Conservation (phyloP, 2,113 vertebrate species). For the Synodontis membranacea region DNA sequence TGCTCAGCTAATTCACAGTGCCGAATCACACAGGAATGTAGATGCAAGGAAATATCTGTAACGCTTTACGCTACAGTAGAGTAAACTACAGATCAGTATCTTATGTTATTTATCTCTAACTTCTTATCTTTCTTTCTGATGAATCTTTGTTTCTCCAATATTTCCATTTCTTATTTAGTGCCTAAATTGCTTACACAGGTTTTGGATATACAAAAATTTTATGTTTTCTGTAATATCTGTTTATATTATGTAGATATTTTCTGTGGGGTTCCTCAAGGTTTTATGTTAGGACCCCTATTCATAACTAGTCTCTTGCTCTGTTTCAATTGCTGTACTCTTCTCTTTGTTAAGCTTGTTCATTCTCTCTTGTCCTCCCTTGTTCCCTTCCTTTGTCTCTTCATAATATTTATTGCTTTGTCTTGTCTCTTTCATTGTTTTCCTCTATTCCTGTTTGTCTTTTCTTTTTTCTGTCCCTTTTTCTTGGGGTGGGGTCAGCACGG, state of each 20-base stretch:
- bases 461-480: slow-evolving; percentile 52
- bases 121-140: not conserved
- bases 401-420: slow-evolving; percentile 56
- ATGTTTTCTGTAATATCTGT: not conserved
- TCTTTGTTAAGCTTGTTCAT: slow-evolving; percentile 59
- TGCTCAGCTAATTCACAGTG: slow-evolving; percentile 7
- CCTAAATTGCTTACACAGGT: slow-evolving; percentile 14
- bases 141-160: not conserved
- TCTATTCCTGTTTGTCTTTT: slow-evolving; percentile 62
- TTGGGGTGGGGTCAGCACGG: slow-evolving; percentile 78
- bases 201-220: not conserved
- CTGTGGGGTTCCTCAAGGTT: slow-evolving; percentile 5
- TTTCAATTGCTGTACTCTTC: slow-evolving; percentile 24
- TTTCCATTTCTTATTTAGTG: not conserved
- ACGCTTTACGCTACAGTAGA: not conserved
- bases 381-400: slow-evolving; percentile 54
- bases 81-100: not conserved
- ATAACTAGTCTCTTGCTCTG: not conserved
- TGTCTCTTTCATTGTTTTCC: slow-evolving; percentile 57
- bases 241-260: slow-evolving; percentile 2
- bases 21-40: slow-evolving; percentile 33
- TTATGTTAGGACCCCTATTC: not conserved
- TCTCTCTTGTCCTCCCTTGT: slow-evolving; percentile 58
- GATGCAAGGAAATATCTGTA: not conserved
- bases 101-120: not conserved